Evolutionary conservation across 30 jellyfish, hydroid and myxozoan species (phyloP), one percentile per base, ranked within the genome.

Genomic region (Nemopilema nomurai): DNA sequence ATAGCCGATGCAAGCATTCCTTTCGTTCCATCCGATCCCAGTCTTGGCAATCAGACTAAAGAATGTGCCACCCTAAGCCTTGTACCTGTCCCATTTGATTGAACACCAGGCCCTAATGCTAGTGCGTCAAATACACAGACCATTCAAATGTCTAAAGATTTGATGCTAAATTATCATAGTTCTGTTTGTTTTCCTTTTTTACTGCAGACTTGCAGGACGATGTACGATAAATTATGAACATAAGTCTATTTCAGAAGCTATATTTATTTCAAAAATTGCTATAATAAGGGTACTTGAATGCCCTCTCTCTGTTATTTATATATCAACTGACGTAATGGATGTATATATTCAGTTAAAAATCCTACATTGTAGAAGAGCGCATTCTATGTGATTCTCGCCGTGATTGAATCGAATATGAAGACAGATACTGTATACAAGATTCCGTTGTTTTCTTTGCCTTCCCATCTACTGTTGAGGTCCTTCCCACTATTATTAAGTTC

Each of bases 221-320:
- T 77, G 77, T 77, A 77, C 87, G 68, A 62, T 77, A 77, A 62
- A 77, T 77, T 77, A 77, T 77, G 77, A 66, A 71, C 81, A 63
- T 63, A 63, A 19, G 65, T 30, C 83, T 73, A 73, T 73, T 31
- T 73, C 83, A 0, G 51, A 49, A 76, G 89, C 76, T 80, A 24
- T 80, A 80, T 80, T 80, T 80, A 80, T 80, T 80, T 80, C 27
- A 27, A 27, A 80, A 80, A 80, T 80, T 66, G 76, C 65, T 67
- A 64, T 80, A 63, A 80, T 27, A 33, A 32, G 72, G 75, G 57
- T 13, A 62, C 87, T 67, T 31, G 67, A 22, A 50, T 49, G 63
- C 89, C 21, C 73, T 79, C 65, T 63, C 63, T 49, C 67, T 68
- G 79, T 65, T 77, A 77, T 77, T 77, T 77, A 77, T 77, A 69